A percentile compares a stretch with the other conserved stretches of the same genome.
phyloP scores from a whole-genome alignment of 2,113 vertebrate species.

The Zapus hudsonius region DNA sequence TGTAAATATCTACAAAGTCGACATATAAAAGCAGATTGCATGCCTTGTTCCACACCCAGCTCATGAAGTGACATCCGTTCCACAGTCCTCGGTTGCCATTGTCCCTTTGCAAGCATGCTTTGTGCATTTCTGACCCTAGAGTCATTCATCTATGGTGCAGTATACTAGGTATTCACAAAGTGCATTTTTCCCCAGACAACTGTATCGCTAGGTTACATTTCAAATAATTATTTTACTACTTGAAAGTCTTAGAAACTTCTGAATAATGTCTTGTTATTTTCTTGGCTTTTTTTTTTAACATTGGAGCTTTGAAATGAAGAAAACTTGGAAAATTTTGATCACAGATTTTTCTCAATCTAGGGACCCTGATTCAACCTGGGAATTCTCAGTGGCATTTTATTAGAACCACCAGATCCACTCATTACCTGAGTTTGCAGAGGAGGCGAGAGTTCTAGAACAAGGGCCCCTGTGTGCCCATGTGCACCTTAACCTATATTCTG shows the following conservation, averaged over 20 bases:
- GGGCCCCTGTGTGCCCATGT: neutral
- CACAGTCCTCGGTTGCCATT: neutral
- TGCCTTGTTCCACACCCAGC: neutral
- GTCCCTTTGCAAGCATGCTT: neutral
- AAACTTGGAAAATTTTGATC: constrained; percentile 47
- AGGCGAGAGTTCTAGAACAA: neutral
- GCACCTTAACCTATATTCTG: constrained; percentile 20
- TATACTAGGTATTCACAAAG: neutral
- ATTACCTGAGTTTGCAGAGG: constrained; percentile 46
- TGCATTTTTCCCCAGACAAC: neutral
- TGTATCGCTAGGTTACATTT: neutral
- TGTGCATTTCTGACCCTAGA: neutral
- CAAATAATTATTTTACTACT: constrained; percentile 44
- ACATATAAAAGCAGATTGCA: constrained; percentile 55
- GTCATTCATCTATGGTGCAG: neutral
- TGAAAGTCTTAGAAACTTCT: constrained; percentile 19
- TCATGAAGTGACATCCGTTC: neutral
- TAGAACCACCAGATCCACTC: constrained; percentile 34
- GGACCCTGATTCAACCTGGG: constrained; percentile 30
- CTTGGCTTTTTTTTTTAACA: neutral
- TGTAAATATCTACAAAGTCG: constrained; percentile 62
- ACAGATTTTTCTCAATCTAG: constrained; percentile 35
- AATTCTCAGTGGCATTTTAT: constrained; percentile 52
- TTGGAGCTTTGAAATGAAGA: neutral
- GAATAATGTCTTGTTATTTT: neutral